phyloP scores from a whole-genome alignment of 2,113 vertebrate species.

The Perca fluviatilis region DNA sequence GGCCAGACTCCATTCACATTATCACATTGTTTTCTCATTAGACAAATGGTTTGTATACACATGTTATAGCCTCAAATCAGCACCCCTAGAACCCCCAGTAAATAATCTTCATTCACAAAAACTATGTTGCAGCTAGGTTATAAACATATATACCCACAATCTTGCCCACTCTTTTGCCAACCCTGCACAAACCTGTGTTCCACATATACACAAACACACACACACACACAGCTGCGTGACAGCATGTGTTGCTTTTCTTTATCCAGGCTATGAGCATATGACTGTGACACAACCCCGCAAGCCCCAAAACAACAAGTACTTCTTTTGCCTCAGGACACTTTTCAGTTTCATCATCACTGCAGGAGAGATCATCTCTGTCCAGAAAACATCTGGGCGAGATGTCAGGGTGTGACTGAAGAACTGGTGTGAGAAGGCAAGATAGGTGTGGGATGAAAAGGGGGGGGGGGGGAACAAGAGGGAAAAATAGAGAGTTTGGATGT shows the following conservation, averaged over 20 bases:
- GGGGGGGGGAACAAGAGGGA: background rate
- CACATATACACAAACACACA: background rate
- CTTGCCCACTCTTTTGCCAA: background rate
- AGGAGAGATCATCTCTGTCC: conserved; percentile 17
- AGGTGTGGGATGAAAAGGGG: background rate
- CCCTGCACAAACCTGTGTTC: background rate
- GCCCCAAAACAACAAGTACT: conserved; percentile 43
- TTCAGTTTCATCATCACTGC: conserved; percentile 42
- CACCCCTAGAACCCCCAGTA: background rate
- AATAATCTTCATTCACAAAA: conserved; percentile 5
- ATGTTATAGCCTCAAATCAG: background rate
- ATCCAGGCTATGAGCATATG: conserved; percentile 12
- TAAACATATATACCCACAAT: background rate
- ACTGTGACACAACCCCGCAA: conserved; percentile 37
- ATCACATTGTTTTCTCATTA: background rate
- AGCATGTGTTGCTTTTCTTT: conserved; percentile 51
- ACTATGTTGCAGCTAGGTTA: background rate
- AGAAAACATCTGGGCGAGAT: conserved; percentile 34
- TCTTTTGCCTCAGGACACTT: conserved; percentile 31
- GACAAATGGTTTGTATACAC: background rate
- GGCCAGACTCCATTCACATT: background rate
- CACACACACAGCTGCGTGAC: conserved; percentile 36
- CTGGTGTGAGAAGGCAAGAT: background rate
- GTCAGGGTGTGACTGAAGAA: background rate
- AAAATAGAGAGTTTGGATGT: background rate